Conservation (phyloP, 2,797 vertebrate genomes). For the Lepilemur ruficaudatus region DNA sequence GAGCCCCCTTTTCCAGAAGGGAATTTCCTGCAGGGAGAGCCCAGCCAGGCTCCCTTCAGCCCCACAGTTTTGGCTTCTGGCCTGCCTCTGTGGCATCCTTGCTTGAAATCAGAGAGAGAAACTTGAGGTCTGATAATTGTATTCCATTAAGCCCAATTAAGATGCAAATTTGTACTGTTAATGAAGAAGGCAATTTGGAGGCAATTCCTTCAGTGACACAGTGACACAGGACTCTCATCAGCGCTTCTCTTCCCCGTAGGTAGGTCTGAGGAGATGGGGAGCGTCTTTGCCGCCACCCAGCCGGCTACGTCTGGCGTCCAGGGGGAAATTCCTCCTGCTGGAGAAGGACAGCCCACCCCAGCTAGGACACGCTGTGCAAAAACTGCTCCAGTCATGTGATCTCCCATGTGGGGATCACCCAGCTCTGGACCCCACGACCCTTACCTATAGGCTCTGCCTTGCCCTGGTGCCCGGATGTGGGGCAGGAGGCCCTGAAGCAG, state of each 20-base stretch:
- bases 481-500: too few relatives aligned
- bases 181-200: constrained; percentile 56
- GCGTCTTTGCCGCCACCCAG: not conserved
- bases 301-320: not conserved
- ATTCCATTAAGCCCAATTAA: constrained; percentile 67
- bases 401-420: not conserved
- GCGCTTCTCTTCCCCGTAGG: not conserved
- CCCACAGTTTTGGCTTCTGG: not conserved
- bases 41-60: not conserved
- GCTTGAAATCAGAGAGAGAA: constrained; percentile 45
- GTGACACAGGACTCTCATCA: not conserved
- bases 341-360: not conserved
- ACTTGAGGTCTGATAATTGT: constrained; percentile 39
- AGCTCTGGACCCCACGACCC: not conserved
- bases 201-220: not conserved
- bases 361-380: not conserved
- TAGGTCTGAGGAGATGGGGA: not conserved
- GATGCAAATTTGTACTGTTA: constrained; percentile 59
- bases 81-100: not conserved
- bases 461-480: not conserved
- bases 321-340: not conserved
- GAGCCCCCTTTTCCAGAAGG: not conserved
- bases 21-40: not conserved
- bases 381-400: accelerated
- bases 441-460: not conserved